Evolutionary conservation across 2,113 vertebrate genomes (phyloP).

Genomic region (Bagarius yarrelli): DNA sequence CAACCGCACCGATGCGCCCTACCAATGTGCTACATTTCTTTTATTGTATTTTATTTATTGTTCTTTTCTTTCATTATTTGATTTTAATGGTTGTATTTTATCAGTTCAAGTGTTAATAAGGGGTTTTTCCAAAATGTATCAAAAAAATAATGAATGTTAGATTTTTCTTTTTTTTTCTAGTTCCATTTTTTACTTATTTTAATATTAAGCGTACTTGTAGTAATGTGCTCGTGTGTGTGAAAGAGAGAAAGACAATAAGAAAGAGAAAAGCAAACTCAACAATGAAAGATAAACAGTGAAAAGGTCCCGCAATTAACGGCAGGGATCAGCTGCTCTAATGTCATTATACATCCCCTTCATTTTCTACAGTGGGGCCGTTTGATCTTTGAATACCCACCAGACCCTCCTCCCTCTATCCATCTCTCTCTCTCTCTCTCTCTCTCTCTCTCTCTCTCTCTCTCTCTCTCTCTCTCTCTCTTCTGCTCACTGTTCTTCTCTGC

Average conservation of each 20-base stretch:
- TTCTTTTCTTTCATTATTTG: too few relatives aligned
- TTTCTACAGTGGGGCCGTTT: slow-evolving; percentile 77
- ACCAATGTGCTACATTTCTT: neutral
- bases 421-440: slow-evolving; percentile 58
- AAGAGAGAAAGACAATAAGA: neutral
- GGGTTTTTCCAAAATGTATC: too few relatives aligned
- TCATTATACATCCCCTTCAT: slow-evolving; percentile 76
- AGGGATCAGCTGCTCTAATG: slow-evolving; percentile 76
- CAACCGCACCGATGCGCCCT: neutral
- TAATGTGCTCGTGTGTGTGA: neutral
- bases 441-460: slow-evolving; percentile 56
- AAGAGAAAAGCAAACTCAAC: neutral
- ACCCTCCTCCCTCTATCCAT: slow-evolving; percentile 64
- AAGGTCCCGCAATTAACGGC: slow-evolving; percentile 68
- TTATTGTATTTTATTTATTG: too few relatives aligned
- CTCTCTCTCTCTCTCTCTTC: slow-evolving; percentile 51
- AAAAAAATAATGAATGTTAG: too few relatives aligned
- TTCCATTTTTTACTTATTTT: neutral
- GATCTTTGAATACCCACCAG: slow-evolving; percentile 85
- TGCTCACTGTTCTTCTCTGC: slow-evolving; percentile 57
- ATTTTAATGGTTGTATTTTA: too few relatives aligned
- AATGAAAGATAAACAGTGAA: neutral
- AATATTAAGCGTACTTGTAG: neutral
- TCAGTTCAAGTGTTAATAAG: too few relatives aligned
- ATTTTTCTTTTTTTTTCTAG: too few relatives aligned